Conservation (phyloP, 2,888 invertebrate species). For the Apotomis betuletana region DNA sequence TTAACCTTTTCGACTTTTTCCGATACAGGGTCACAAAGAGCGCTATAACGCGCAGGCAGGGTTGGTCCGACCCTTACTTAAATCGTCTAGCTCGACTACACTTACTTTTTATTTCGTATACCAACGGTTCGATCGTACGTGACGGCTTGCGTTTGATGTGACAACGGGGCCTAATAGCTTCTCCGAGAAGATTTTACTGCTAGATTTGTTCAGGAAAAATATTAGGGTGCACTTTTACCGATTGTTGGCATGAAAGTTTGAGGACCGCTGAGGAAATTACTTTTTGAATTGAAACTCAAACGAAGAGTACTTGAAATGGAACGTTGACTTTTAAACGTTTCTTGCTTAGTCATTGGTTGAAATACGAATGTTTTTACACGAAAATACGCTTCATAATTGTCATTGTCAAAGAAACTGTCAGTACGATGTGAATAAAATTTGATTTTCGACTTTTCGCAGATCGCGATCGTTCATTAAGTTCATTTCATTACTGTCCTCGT, state of each 20-base stretch:
- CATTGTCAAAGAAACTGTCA: constrained; percentile 13
- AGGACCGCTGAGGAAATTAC: constrained; percentile 14
- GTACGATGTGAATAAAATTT: no score
- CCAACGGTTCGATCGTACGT: constrained; percentile 55
- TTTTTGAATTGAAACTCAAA: not conserved
- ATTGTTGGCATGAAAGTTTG: constrained; percentile 33
- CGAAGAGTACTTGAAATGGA: constrained; percentile 27
- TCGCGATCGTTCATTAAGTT: no score
- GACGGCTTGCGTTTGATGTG: constrained; percentile 57
- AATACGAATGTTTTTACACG: not conserved
- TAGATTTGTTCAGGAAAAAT: constrained; percentile 37
- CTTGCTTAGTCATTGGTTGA: not conserved
- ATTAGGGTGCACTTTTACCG: constrained; percentile 23
- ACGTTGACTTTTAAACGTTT: constrained; percentile 9
- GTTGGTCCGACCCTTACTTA: constrained; percentile 58
- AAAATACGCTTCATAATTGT: constrained; percentile 23
- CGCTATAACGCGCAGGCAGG: constrained; percentile 56
- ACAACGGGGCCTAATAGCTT: constrained; percentile 47
- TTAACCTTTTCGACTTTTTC: constrained; percentile 46
- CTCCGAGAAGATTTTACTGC: constrained; percentile 44
- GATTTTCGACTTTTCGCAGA: no score
- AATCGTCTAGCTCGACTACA: constrained; percentile 57
- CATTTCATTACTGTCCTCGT: no score
- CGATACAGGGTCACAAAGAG: constrained; percentile 45
- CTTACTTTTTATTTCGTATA: constrained; percentile 61